Evolutionary conservation across 2,797 vertebrate species (phyloP), one percentile per base, ranked within the genome.

Genomic region (Arctocebus calabarensis): DNA sequence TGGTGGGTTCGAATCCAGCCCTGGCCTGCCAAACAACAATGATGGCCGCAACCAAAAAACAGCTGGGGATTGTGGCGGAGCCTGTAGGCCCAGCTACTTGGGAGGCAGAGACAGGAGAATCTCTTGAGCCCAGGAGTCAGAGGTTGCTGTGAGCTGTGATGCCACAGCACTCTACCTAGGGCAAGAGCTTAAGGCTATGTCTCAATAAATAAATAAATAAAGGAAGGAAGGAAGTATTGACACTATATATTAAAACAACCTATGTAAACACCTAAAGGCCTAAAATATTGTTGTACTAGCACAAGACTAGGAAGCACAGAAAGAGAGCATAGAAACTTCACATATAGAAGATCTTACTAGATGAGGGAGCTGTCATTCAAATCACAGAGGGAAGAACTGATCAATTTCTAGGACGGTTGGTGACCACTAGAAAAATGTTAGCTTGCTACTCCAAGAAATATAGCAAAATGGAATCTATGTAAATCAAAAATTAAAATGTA

Each of bases 401-500:
- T 88, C 27, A 73, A 37, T 43, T 94, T 92, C 73, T 85, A 64
- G 37, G 22, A 75, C 81, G 85, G 77, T 2, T 73, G 27, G 34
- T 88, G 48, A 64, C 34, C 73, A 12, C 48, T 64, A 70, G 66
- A 61, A 88, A 90, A 71, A 83, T n/a, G 14, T n/a, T 77, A 66
- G 57, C 66, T 61, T 57, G 19, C 68, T 71, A 22, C 48, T 32
- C 73, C 79, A 62, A 88, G 55, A 43, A 94, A 87, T 29, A 83
- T 1, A 94, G 27, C 55, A 94, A 96, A 91, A 84, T 71, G n/a
- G 78, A 12, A 32, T 88, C 61, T 61, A 6, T 68, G 61, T 71
- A 48, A 94, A 79, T 79, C 52, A 86, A 90, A 78, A 45, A 82
- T 34, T 81, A 61, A 94, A 94, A 81, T 45, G 57, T 27, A 75